Evolutionary conservation across 1,140 invertebrate genomes (phyloP).

Genomic region (Dryas iulia): DNA sequence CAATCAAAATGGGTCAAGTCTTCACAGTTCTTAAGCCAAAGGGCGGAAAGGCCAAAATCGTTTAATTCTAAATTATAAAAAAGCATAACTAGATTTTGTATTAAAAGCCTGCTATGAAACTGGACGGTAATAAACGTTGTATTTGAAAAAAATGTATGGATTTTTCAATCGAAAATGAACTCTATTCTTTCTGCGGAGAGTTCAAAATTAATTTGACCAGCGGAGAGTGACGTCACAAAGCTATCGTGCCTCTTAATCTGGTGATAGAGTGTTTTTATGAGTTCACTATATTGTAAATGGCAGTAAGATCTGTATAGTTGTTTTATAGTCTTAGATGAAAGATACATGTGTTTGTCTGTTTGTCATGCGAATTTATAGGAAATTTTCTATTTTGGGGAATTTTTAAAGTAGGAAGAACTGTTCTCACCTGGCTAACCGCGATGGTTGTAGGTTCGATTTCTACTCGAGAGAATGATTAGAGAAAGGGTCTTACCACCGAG

Average conservation of each 20-base stretch:
- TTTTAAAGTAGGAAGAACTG: no score
- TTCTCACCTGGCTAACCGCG: no score
- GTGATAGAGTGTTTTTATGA: constrained; percentile 56
- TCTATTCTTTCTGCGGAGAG: constrained; percentile 21
- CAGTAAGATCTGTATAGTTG: background rate
- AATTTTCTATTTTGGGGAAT: background rate
- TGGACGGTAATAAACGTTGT: constrained; percentile 53
- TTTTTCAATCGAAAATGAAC: constrained; percentile 16
- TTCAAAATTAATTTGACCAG: no score
- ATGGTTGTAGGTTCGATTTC: no score
- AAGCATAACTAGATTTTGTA: constrained; percentile 38
- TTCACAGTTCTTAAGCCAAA: background rate
- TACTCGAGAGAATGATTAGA: no score
- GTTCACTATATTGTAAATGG: constrained; percentile 50
- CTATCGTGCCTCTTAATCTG: constrained; percentile 59
- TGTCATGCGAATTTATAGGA: background rate
- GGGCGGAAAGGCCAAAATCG: constrained; percentile 23
- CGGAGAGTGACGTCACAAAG: constrained; percentile 43
- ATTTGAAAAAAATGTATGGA: constrained; percentile 37
- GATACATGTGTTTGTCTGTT: background rate
- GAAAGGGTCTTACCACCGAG: no score
- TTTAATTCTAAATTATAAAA: background rate
- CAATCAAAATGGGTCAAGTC: background rate
- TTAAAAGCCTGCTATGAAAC: constrained; percentile 53
- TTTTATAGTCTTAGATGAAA: background rate